These are phyloP conservation scores for Sander lucioperca DNA, from an alignment of 2,113 vertebrate species.

Conservation along the genomic window DNA sequence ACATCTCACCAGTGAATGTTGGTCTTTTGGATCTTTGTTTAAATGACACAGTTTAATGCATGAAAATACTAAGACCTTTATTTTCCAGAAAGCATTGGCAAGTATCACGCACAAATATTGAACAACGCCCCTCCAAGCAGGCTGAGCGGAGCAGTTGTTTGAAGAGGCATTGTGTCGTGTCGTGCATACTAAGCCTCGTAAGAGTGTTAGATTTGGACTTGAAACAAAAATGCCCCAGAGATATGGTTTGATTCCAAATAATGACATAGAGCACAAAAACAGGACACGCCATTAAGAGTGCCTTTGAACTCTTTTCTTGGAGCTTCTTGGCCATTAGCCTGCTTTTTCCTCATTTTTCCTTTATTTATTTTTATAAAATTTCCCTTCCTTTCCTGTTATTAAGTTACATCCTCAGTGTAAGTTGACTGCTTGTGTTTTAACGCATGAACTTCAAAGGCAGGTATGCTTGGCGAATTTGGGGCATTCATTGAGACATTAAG, in stretches of 20 bases:
- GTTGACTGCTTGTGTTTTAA: constrained; percentile 66
- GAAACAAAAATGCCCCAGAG: constrained; percentile 72
- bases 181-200: constrained; percentile 56
- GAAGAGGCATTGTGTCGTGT: constrained; percentile 67
- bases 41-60: constrained; percentile 33
- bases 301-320: constrained; percentile 62
- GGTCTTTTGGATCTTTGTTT: constrained; percentile 6
- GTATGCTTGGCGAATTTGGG: constrained; percentile 31
- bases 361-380: constrained; percentile 25
- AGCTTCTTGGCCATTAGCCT: constrained; percentile 52
- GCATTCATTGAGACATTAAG: too few relatives aligned
- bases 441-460: constrained; percentile 70
- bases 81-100: constrained; percentile 37
- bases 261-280: constrained; percentile 74
- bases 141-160: constrained; percentile 55
- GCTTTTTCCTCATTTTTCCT: constrained; percentile 54
- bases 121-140: constrained; percentile 59
- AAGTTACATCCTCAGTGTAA: constrained; percentile 38
- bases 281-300: constrained; percentile 71
- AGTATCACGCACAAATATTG: constrained; percentile 52
- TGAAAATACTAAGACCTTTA: constrained; percentile 32
- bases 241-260: constrained; percentile 73
- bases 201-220: constrained; percentile 72
- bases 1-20: constrained; percentile 6
- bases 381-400: constrained; percentile 47